Evolutionary conservation across 2,113 vertebrate genomes (phyloP).

Genomic region (Chelonoidis abingdonii): DNA sequence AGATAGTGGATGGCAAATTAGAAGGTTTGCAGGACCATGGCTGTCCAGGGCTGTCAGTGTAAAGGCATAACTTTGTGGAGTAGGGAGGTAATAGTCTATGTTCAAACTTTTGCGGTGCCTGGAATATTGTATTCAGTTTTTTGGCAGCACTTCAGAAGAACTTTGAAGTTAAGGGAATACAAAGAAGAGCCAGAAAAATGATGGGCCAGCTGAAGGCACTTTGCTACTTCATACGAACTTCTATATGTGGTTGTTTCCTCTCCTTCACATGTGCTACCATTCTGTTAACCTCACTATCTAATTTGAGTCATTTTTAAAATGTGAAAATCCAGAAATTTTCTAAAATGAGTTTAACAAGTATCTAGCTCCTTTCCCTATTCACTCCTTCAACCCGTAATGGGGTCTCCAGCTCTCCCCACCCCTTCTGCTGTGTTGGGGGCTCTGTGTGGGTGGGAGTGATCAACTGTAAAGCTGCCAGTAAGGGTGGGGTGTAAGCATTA

Average conservation of each 20-base stretch:
- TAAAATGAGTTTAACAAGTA: fast-evolving
- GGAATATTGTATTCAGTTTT: fast-evolving
- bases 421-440: neutral
- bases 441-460: neutral
- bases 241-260: neutral
- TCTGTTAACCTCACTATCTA: neutral
- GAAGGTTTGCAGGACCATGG: neutral
- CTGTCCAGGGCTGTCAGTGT: neutral
- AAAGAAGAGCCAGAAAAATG: neutral
- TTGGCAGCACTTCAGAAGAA: neutral
- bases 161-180: neutral
- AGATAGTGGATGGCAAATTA: neutral
- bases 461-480: neutral
- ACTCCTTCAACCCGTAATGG: neutral
- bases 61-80: neutral
- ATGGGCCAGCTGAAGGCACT: neutral
- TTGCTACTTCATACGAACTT: neutral
- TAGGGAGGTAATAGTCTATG: neutral
- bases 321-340: neutral
- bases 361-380: neutral
- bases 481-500: neutral
- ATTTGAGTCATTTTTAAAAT: neutral
- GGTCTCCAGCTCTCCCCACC: neutral
- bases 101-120: neutral
- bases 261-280: neutral